Conservation (phyloP, 2,113 vertebrate genomes). For the Ctenodactylus gundi region DNA sequence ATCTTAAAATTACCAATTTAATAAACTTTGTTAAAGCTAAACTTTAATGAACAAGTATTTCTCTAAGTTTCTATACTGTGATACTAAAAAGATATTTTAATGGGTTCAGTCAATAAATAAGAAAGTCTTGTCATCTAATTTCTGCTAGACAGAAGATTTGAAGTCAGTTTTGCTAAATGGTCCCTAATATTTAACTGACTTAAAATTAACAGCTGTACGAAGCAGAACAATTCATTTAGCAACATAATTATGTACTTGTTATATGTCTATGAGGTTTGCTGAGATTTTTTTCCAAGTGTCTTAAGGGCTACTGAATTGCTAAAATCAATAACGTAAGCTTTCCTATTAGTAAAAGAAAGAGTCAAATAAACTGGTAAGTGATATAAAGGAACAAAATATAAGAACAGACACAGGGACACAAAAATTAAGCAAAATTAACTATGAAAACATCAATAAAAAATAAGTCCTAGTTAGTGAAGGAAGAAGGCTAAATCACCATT, state of each 20-base stretch:
- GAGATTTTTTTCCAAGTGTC: not conserved
- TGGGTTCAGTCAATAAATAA: not conserved
- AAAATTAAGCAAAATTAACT: not conserved
- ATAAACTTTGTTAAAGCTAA: not conserved
- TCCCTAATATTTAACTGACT: not conserved
- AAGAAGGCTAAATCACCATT: not conserved
- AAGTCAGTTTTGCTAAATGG: not conserved
- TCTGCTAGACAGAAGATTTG: not conserved
- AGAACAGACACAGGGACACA: not conserved
- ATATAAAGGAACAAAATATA: not conserved
- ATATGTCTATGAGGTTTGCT: not conserved
- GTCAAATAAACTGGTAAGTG: not conserved
- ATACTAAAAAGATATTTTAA: too few species aligned
- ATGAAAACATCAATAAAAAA: not conserved
- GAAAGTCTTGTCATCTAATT: not conserved
- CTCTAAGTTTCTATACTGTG: not conserved
- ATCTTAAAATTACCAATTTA: not conserved
- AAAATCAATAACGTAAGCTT: not conserved
- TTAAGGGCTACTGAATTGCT: not conserved
- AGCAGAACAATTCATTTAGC: not conserved
- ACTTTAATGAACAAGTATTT: not conserved
- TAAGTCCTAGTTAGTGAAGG: not conserved
- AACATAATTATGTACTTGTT: not conserved
- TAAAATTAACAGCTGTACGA: not conserved
- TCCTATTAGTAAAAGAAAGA: not conserved